A percentile compares a stretch with the other conserved stretches of the same genome.
These are phyloP conservation scores for Sarcophaga rosellei DNA, from an alignment of 2,888 invertebrate species.

Conservation along the genomic window DNA sequence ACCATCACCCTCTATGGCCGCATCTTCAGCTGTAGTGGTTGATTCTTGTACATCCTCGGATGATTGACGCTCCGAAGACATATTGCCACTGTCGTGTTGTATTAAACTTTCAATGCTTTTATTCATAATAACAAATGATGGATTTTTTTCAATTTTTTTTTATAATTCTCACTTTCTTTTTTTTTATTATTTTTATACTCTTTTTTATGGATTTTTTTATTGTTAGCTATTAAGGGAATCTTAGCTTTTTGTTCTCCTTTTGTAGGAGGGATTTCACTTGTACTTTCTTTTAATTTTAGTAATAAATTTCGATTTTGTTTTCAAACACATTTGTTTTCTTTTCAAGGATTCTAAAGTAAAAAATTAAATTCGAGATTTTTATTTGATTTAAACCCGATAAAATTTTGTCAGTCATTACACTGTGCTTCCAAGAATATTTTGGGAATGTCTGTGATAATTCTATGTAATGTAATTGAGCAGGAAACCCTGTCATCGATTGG, in stretches of 20 bases:
- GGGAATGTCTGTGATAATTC: no score
- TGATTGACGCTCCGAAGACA: constrained; percentile 77
- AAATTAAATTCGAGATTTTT: no score
- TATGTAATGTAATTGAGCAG: no score
- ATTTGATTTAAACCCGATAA: no score
- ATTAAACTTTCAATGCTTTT: constrained; percentile 79
- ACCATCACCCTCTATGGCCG: constrained; percentile 74
- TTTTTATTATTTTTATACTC: constrained; percentile 4
- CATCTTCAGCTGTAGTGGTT: constrained; percentile 74
- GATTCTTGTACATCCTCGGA: constrained; percentile 80
- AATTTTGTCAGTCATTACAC: no score
- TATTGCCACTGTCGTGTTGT: constrained; percentile 73
- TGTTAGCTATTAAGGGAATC: not conserved
- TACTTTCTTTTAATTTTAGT: no score
- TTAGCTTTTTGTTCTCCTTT: not conserved
- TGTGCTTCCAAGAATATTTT: no score
- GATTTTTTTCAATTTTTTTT: not conserved
- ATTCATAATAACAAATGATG: constrained; percentile 73
- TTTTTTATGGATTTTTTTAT: not conserved
- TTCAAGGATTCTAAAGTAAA: no score
- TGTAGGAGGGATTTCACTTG: not conserved
- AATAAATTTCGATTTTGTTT: no score
- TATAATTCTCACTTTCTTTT: not conserved
- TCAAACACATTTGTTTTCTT: no score
- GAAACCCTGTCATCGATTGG: no score